Evolutionary conservation across 2,888 invertebrate species (phyloP), one percentile per base, ranked within the genome.

Genomic region (Drosophila planitibia): DNA sequence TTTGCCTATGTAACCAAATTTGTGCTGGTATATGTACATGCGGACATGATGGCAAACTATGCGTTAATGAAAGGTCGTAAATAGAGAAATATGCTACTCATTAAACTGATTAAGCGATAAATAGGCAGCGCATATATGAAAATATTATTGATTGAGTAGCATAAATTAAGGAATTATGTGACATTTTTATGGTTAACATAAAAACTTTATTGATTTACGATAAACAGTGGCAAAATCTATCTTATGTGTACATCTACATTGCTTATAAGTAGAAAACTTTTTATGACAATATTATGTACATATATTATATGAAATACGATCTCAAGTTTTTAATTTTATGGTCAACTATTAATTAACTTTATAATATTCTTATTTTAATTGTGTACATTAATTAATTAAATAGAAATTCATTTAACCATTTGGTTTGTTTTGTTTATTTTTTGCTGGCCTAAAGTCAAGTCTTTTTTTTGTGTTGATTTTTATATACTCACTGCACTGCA

Each of bases 41-140:
- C 35, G 14, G 12, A 14, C 5, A 47, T 51, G 63, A 61, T 57
- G 28, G 64, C 66, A 32, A 72, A 79, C 55, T 81, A 55, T 57
- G 66, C 68, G 53, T 57, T 74, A 71, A 69, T 54, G 59, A 68
- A 63, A 54, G 59, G 70, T 67, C 82, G 79, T 86, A 74, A 89
- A 84, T 60, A 55, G 57, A 51, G 75, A 72, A 73, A 70, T 4
- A 72, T 79, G 57, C 52, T 68, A 35, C 57, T 57, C 79, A 76
- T 79, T 80, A 71, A 72, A 73, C 82, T 76, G 82, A 84, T 89
- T 89, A 79, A 79, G 76, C 76, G 57, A 84, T 89, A 86, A 86
- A 89, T 83, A 39, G 51, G 25, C 58, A 41, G 30, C n/a, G 16
- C 22, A 22, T 32, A 44, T 30, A 44, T 32, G 64, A 73, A 62